These are phyloP conservation scores for Meta bourneti DNA, from an alignment of 2,888 invertebrate species.

Conservation along the genomic window DNA sequence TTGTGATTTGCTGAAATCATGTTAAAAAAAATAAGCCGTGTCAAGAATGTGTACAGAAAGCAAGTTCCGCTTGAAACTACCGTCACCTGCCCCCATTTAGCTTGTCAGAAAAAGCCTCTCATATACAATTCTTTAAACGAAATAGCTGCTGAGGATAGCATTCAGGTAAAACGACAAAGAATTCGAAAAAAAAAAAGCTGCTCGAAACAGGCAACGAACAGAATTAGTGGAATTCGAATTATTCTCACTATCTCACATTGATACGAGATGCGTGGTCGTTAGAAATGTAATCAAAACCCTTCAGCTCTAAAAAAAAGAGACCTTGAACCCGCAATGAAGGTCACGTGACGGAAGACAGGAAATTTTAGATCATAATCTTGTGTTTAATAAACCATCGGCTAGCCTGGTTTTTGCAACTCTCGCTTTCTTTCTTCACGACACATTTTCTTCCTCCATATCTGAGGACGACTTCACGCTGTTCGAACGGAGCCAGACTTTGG, in stretches of 20 bases:
- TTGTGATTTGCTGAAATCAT: too few relatives aligned
- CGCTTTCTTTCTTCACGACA: too few relatives aligned
- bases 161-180: too few relatives aligned
- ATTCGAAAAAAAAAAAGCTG: too few relatives aligned
- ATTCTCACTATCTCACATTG: neutral
- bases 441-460: neutral
- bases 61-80: too few relatives aligned
- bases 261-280: conserved; percentile 11
- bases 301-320: neutral
- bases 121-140: too few relatives aligned
- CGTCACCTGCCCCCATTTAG: too few relatives aligned
- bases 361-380: conserved; percentile 51
- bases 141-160: too few relatives aligned
- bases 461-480: conserved; percentile 24
- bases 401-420: neutral
- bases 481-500: neutral
- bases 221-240: conserved; percentile 3
- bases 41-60: too few relatives aligned
- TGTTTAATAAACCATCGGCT: conserved; percentile 38
- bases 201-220: too few relatives aligned
- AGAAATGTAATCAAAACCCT: conserved; percentile 36
- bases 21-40: too few relatives aligned
- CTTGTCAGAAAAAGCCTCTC: too few relatives aligned
- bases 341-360: conserved; percentile 13
- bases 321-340: conserved; percentile 63